Evolutionary conservation across 2,888 invertebrate genomes (phyloP).

Genomic region (Pristionchus arcanus): DNA sequence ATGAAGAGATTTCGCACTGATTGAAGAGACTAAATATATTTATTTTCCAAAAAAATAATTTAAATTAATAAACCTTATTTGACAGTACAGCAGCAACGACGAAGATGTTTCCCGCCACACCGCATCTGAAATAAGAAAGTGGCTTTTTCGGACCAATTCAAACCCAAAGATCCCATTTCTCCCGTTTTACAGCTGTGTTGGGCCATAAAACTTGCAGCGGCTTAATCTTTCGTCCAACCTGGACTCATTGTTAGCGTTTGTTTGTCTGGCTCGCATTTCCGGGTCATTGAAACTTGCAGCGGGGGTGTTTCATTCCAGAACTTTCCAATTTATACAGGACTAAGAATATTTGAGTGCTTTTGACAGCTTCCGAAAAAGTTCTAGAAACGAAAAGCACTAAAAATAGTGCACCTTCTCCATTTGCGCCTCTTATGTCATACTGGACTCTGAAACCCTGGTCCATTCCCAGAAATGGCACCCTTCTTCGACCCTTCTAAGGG

Average conservation of each 20-base stretch:
- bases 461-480: neutral
- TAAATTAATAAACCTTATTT: slow-evolving; percentile 30
- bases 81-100: slow-evolving; percentile 71
- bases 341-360: no score
- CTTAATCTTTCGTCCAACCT: neutral
- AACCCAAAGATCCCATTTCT: neutral
- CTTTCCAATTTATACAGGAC: no score
- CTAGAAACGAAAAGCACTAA: no score
- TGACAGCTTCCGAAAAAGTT: no score
- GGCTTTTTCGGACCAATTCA: neutral
- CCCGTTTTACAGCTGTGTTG: neutral
- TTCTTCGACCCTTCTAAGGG: neutral
- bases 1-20: slow-evolving; percentile 78
- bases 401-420: no score
- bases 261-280: neutral
- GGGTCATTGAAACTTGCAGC: neutral
- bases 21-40: slow-evolving; percentile 63
- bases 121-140: slow-evolving; percentile 68
- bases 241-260: neutral
- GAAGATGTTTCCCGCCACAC: slow-evolving; percentile 74
- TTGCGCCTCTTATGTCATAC: neutral
- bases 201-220: neutral
- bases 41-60: neutral
- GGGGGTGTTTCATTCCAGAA: no score
- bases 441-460: neutral